Conservation (phyloP, 2,797 vertebrate species). For the Zenarchopterus dispar region DNA sequence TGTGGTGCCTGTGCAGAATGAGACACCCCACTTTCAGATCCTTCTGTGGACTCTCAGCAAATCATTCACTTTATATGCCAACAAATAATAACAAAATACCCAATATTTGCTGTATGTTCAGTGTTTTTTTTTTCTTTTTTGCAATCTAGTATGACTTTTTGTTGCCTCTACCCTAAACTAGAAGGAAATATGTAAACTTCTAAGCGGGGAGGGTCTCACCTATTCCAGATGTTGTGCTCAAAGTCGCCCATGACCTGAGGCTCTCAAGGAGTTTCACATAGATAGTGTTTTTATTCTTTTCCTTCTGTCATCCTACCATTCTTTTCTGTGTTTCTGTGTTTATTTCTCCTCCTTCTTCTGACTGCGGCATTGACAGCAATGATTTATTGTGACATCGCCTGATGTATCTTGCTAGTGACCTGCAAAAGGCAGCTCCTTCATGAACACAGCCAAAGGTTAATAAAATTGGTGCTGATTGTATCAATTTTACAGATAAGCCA, state of each 20-base stretch:
- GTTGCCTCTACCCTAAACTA: conserved; percentile 15
- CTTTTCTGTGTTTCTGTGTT: conserved; percentile 4
- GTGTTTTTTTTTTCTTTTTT: conserved; percentile 3
- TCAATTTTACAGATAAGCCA: conserved; percentile 98
- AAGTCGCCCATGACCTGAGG: conserved; percentile 32
- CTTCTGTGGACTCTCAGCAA: conserved; percentile 41
- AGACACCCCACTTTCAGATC: conserved; percentile 54
- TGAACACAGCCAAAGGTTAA: conserved; percentile 92
- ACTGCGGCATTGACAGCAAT: conserved; percentile 53
- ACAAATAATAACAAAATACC: conserved; percentile 6
- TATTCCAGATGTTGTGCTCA: conserved; percentile 63
- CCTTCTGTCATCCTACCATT: conserved; percentile 3
- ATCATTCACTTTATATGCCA: conserved; percentile 23
- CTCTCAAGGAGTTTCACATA: conserved; percentile 11
- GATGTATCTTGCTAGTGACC: conserved; percentile 62
- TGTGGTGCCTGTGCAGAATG: conserved; percentile 74
- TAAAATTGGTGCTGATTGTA: conserved; percentile 96
- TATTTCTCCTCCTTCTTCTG: conserved; percentile 1
- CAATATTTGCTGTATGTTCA: conserved; percentile 10
- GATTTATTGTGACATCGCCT: conserved; percentile 61
- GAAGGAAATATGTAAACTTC: conserved; percentile 43
- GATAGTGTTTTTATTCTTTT: conserved; percentile 20
- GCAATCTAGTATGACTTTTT: conserved; percentile 3
- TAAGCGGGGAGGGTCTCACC: conserved; percentile 44
- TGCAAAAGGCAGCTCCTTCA: conserved; percentile 71